These are phyloP conservation scores for Carcharodon carcharias DNA, from an alignment of 2,797 vertebrate genomes.

Conservation along the genomic window DNA sequence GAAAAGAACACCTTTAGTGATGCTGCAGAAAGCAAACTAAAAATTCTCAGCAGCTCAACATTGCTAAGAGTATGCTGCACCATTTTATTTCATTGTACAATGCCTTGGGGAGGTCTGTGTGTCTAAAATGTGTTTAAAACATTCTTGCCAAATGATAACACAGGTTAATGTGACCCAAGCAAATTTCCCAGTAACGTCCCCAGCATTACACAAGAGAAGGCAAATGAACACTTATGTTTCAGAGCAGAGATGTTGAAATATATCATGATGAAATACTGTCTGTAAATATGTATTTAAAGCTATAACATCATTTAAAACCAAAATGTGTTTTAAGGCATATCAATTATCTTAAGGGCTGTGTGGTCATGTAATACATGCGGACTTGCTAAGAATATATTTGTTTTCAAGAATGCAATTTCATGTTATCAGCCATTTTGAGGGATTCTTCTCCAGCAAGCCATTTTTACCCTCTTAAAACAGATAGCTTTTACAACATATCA, in stretches of 20 bases:
- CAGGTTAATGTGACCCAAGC: background rate
- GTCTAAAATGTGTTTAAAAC: background rate
- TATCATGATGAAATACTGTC: constrained; percentile 47
- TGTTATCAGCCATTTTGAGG: constrained; percentile 49
- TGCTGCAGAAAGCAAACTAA: background rate
- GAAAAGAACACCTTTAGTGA: background rate
- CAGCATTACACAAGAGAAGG: background rate
- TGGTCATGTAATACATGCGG: constrained; percentile 39
- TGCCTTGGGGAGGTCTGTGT: background rate
- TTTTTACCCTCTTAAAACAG: constrained; percentile 47
- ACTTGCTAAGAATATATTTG: constrained; percentile 44
- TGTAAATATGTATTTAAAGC: constrained; percentile 61
- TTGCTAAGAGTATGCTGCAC: background rate
- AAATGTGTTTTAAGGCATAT: constrained; percentile 48
- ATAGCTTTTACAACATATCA: constrained; percentile 61
- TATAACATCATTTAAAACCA: constrained; percentile 48
- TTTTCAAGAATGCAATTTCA: constrained; percentile 45
- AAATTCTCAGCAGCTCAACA: background rate
- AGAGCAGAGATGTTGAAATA: constrained; percentile 39
- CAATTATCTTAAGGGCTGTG: constrained; percentile 54
- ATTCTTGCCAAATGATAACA: background rate
- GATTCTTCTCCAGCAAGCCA: constrained; percentile 45
- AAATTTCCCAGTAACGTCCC: background rate
- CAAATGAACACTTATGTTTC: background rate
- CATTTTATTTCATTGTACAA: background rate